Percentiles rank a stretch among this genome's conserved stretches.
phyloP scores from a whole-genome alignment of 2,797 vertebrate species.

The Lepidocolaptes lacrymiger region DNA sequence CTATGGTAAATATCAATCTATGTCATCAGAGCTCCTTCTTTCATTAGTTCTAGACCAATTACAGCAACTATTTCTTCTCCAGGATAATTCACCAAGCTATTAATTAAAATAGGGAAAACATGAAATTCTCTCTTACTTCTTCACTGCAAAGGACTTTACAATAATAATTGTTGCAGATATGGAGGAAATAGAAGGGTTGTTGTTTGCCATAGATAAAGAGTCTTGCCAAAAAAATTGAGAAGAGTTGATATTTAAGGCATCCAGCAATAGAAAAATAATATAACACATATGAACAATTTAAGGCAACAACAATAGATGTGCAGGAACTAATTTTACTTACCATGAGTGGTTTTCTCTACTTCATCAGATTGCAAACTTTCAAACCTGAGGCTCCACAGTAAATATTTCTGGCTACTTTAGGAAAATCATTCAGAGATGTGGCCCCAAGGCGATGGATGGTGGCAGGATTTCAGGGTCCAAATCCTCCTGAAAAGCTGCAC shows the following conservation, averaged over 20 bases:
- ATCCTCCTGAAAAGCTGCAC: not conserved
- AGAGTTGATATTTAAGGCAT: not conserved
- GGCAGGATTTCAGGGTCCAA: not conserved
- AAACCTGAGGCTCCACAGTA: not conserved
- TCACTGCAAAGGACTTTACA: not conserved
- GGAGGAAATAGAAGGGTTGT: not conserved
- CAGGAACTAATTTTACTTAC: not conserved
- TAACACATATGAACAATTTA: not conserved
- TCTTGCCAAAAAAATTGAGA: not conserved
- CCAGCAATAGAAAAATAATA: not conserved
- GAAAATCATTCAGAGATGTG: not conserved
- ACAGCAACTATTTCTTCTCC: not conserved
- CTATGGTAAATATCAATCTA: not conserved
- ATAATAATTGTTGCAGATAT: not conserved
- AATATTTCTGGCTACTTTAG: not conserved
- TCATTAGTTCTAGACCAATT: conserved; percentile 20
- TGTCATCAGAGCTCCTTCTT: conserved; percentile 17
- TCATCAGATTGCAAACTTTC: not conserved
- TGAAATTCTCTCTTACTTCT: not conserved
- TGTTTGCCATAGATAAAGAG: not conserved
- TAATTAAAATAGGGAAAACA: not conserved
- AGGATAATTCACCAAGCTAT: conserved; percentile 1
- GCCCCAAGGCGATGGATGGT: not conserved
- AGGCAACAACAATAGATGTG: not conserved
- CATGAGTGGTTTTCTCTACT: not conserved